phyloP scores from a whole-genome alignment of 2,797 vertebrate species.

The Acrossocheilus wenchowensis region DNA sequence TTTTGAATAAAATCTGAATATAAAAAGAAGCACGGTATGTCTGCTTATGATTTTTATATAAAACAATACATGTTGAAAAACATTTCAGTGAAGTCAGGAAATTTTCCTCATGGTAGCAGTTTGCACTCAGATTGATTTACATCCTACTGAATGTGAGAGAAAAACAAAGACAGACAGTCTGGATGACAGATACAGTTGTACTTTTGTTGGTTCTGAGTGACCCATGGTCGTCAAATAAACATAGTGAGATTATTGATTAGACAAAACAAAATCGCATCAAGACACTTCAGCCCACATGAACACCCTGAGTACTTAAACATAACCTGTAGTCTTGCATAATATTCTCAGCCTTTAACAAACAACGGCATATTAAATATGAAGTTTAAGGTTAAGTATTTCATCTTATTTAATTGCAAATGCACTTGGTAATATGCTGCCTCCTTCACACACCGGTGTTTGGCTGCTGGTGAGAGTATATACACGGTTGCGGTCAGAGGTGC shows the following conservation, averaged over 20 bases:
- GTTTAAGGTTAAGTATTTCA: neutral
- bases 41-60: neutral
- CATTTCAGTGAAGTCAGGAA: neutral
- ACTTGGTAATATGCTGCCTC: neutral
- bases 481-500: constrained; percentile 8
- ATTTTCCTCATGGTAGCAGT: neutral
- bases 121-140: neutral
- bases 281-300: neutral
- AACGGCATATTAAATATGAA: neutral
- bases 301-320: neutral
- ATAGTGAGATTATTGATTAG: neutral
- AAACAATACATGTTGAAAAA: neutral
- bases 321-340: neutral
- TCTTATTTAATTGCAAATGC: neutral
- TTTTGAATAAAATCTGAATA: neutral
- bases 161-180: neutral
- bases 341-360: constrained; percentile 8
- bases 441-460: neutral
- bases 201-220: neutral
- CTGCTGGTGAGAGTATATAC: neutral
- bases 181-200: neutral
- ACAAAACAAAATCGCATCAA: neutral
- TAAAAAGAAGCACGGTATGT: neutral
- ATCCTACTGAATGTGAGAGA: constrained; percentile 12
- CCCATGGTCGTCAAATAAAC: neutral